Conservation (phyloP, 92 coral and sea anemone genomes). For the Phenganax stokvisi region DNA sequence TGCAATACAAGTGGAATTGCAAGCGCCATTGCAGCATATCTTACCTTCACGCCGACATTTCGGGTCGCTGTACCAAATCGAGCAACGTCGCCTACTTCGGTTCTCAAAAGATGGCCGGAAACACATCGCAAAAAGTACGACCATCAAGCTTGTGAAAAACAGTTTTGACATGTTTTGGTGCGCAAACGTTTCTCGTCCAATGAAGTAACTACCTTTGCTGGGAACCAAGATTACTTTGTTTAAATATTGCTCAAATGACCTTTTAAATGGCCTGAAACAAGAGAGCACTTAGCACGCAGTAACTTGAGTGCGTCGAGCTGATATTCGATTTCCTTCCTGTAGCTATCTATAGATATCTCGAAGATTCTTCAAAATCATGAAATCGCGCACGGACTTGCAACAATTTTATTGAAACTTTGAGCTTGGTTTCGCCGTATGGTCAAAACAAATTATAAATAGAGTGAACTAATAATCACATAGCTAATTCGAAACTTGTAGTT, state of each 20-base stretch:
- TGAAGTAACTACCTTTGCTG: background rate
- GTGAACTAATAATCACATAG: no score
- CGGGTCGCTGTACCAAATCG: background rate
- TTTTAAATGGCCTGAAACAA: background rate
- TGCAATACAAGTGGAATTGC: conserved; percentile 11
- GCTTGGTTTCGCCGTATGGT: no score
- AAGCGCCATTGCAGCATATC: conserved; percentile 20
- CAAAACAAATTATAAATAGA: no score
- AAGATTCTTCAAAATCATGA: background rate
- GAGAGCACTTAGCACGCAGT: background rate
- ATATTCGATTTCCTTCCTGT: conserved; percentile 2
- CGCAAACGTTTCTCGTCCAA: background rate
- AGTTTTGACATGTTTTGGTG: background rate
- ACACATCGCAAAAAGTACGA: background rate
- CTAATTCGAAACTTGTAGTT: no score
- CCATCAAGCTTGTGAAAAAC: background rate
- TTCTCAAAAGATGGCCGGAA: background rate
- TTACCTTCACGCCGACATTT: background rate
- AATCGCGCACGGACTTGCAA: no score
- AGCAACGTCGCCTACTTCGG: background rate
- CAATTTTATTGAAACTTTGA: no score
- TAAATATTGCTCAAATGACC: background rate
- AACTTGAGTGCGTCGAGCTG: background rate
- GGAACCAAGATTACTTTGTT: background rate
- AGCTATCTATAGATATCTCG: background rate